Evolutionary conservation across 2,113 vertebrate species (phyloP), one percentile per base, ranked within the genome.

Genomic region (Monarcha castaneiventris): DNA sequence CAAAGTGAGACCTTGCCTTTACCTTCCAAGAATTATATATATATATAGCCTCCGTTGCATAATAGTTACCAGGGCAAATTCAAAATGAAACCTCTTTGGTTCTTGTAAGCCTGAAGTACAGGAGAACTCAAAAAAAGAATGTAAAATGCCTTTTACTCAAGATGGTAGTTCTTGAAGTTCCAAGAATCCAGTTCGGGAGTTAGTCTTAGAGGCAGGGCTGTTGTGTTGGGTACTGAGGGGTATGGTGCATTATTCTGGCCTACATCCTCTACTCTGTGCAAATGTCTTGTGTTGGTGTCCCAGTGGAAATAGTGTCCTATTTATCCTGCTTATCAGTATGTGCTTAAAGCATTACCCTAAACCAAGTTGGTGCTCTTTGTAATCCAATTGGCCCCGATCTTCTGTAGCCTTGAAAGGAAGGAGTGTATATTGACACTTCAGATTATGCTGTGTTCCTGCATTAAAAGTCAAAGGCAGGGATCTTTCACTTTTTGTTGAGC

Each of bases 301-400:
- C 71, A 23, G 67, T 25, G 41, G 74, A 95, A 94, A 72, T 32
- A 33, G 11, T 75, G 64, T 54, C 86, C 69, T 91, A 11, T 86
- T 92, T 89, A 82, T 73, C n/a, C 22, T 87, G 74, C 87, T 94
- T 78, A 94, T 91, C 49, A 46, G n/a, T 87, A 21, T 94, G 66
- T 92, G 76, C 61, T 71, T 86, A 86, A 77, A 92, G 77, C 44
- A 91, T 89, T 92, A 92, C 59, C 69, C 80, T 72, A 67, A 92
- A 81, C 64, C 64, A 89, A 10, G 35, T 9, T 62, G n/a, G 55
- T 80, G 33, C 55, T 67, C 16, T n/a, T 44, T 55, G 63, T 86
- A 86, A 92, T 89, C 83, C 87, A 94, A 82, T 77, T 81, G 77
- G 66, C 72, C 72, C 51, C 63, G 68, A 74, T 75, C 68, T 95